Conservation (phyloP, 2,797 vertebrate genomes). For the Hemibagrus guttatus region DNA sequence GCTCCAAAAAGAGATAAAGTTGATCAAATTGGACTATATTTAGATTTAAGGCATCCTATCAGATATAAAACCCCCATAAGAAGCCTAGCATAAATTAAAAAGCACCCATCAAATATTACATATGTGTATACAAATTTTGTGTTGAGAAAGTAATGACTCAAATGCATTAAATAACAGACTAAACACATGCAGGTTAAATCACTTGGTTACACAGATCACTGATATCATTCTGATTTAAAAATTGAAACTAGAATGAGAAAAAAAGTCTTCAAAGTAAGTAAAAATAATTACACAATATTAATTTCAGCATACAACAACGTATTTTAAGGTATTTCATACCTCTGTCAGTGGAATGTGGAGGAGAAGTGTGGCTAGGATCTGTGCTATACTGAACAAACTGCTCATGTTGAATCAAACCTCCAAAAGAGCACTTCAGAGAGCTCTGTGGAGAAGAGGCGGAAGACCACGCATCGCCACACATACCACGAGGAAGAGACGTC, state of each 20-base stretch:
- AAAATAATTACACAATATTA: neutral
- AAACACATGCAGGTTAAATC: neutral
- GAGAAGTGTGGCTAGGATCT: conserved; percentile 33
- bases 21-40: neutral
- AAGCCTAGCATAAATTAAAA: neutral
- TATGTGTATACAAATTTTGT: neutral
- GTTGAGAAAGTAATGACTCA: neutral
- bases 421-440: conserved; percentile 1
- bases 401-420: conserved; percentile 41
- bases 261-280: neutral
- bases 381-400: conserved; percentile 24
- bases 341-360: conserved; percentile 31
- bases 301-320: neutral
- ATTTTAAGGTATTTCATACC: conserved; percentile 29
- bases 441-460: neutral
- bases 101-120: neutral
- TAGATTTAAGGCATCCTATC: neutral
- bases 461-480: conserved; percentile 6
- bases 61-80: neutral
- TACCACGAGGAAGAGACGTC: neutral
- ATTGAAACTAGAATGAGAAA: neutral
- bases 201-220: neutral
- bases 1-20: neutral
- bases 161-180: neutral
- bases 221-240: neutral